A percentile compares a stretch with the other conserved stretches of the same genome.
Evolutionary conservation across 2,113 vertebrate species (phyloP).

Genomic region (Drymodes brunneopygia): DNA sequence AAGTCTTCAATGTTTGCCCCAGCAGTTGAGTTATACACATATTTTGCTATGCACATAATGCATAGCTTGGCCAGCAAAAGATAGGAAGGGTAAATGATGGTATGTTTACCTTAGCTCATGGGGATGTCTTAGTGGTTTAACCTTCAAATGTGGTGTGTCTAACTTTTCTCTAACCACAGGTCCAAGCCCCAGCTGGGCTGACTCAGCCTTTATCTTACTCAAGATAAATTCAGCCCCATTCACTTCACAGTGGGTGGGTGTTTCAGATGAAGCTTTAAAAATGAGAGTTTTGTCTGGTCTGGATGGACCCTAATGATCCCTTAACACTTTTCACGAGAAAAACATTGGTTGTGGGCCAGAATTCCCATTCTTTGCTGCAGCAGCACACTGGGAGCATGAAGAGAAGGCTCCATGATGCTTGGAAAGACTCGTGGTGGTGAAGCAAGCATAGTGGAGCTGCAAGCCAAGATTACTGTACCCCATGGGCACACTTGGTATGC

Average conservation of each 20-base stretch:
- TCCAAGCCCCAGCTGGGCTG: slow-evolving; percentile 37
- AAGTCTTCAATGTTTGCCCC: background rate
- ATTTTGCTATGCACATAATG: slow-evolving; percentile 41
- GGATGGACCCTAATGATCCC: slow-evolving; percentile 13
- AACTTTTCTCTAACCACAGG: slow-evolving; percentile 34
- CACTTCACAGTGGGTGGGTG: slow-evolving; percentile 45
- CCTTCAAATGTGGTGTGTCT: slow-evolving; percentile 47
- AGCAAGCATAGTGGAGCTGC: fast-evolving
- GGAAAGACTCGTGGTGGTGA: background rate
- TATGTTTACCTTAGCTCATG: slow-evolving; percentile 51
- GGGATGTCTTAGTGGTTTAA: slow-evolving; percentile 49
- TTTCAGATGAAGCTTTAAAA: slow-evolving; percentile 39
- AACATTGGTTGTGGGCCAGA: slow-evolving; percentile 28
- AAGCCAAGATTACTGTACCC: background rate
- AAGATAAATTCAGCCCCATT: slow-evolving; percentile 49
- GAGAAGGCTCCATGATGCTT: background rate
- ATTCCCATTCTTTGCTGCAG: background rate
- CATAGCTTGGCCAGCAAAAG: slow-evolving; percentile 35
- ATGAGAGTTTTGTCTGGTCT: slow-evolving; percentile 26
- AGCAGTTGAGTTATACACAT: background rate
- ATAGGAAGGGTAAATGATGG: slow-evolving; percentile 42
- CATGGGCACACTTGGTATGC: background rate
- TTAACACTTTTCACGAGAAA: slow-evolving; percentile 27
- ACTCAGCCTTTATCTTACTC: slow-evolving; percentile 56
- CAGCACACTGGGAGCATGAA: background rate